Percentiles rank a stretch among this genome's conserved stretches.
These are phyloP conservation scores for Sminthurinus signatus DNA, from an alignment of 1,140 invertebrate genomes.

Conservation along the genomic window DNA sequence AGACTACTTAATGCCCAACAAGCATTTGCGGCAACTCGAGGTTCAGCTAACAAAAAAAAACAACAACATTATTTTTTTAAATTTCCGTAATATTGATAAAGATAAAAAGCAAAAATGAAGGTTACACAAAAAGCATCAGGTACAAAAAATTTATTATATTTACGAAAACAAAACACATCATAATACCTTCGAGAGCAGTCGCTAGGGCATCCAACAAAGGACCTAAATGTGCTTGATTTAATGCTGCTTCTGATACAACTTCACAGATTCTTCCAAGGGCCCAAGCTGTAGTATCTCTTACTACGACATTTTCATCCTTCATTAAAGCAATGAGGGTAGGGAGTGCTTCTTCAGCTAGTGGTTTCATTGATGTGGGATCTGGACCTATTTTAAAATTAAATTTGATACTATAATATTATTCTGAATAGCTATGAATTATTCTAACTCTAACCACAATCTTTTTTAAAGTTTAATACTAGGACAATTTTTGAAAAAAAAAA, in stretches of 20 bases:
- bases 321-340: slow-evolving; percentile 88
- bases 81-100: too few species aligned
- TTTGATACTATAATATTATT: background rate
- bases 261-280: slow-evolving; percentile 96
- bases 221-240: slow-evolving; percentile 74
- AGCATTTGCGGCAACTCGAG: slow-evolving; percentile 95
- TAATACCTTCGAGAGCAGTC: slow-evolving; percentile 73
- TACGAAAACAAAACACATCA: too few species aligned
- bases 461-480: too few species aligned
- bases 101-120: too few species aligned
- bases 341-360: slow-evolving; percentile 93
- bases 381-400: slow-evolving; percentile 57
- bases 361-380: slow-evolving; percentile 76
- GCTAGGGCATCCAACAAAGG: slow-evolving; percentile 83
- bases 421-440: too few species aligned
- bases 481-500: slow-evolving; percentile 14
- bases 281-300: slow-evolving; percentile 97
- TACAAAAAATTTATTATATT: too few species aligned
- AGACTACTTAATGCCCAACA: slow-evolving; percentile 98
- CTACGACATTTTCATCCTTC: slow-evolving; percentile 85
- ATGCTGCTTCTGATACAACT: slow-evolving; percentile 89
- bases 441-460: too few species aligned
- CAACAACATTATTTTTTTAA: too few species aligned
- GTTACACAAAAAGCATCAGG: too few species aligned
- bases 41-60: too few species aligned